These are phyloP conservation scores for Adineta ricciae DNA, from an alignment of 2,888 invertebrate species.

Conservation along the genomic window DNA sequence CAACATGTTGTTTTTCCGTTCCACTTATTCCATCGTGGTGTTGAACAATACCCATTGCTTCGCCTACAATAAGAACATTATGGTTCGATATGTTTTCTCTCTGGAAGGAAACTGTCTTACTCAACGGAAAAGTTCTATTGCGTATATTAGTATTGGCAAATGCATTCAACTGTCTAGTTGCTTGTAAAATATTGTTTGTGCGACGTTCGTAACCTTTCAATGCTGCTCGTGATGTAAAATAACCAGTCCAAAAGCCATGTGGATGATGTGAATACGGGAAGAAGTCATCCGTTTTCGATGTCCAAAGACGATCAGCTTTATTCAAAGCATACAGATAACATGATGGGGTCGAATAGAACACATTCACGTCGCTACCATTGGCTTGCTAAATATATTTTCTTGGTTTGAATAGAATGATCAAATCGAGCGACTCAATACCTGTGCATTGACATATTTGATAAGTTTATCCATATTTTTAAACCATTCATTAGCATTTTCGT, in stretches of 20 bases:
- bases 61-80: constrained; percentile 34
- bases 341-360: constrained; percentile 57
- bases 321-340: constrained; percentile 52
- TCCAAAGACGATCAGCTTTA: constrained; percentile 60
- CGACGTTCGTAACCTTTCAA: constrained; percentile 51
- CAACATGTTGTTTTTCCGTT: constrained; percentile 8
- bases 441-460: constrained; percentile 62
- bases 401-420: too few relatives aligned
- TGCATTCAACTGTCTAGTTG: constrained; percentile 29
- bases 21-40: constrained; percentile 73
- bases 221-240: constrained; percentile 52
- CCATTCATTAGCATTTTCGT: constrained; percentile 68
- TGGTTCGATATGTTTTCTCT: neutral
- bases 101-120: neutral
- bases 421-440: too few relatives aligned
- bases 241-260: constrained; percentile 83
- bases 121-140: neutral
- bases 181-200: constrained; percentile 51
- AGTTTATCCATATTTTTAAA: constrained; percentile 74
- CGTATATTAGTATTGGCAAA: constrained; percentile 19
- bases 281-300: constrained; percentile 64
- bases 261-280: constrained; percentile 62
- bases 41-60: constrained; percentile 56
- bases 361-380: constrained; percentile 56
- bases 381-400: neutral